Evolutionary conservation across 2,888 invertebrate genomes (phyloP).

Genomic region (Drosophila peninsularis): DNA sequence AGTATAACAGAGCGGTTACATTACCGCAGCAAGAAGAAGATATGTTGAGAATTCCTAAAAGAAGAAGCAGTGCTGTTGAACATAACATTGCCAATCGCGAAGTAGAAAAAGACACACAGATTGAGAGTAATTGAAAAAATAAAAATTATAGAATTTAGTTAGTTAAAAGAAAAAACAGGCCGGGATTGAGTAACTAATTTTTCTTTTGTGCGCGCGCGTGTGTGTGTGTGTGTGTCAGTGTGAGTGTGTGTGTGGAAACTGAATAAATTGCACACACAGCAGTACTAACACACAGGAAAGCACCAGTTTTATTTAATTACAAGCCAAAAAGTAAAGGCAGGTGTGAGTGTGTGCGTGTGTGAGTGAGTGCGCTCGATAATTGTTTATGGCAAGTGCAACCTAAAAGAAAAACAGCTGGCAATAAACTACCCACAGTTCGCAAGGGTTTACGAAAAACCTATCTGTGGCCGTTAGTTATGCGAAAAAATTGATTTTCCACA

Average conservation of each 20-base stretch:
- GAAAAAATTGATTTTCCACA: slow-evolving; percentile 78
- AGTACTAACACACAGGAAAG: slow-evolving; percentile 52
- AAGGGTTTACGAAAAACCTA: slow-evolving; percentile 35
- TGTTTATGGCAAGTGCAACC: slow-evolving; percentile 41
- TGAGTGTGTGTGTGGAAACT: slow-evolving; percentile 56
- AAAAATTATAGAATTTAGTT: slow-evolving; percentile 26
- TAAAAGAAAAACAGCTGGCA: slow-evolving; percentile 43
- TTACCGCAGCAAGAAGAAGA: slow-evolving; percentile 17
- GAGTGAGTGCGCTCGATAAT: slow-evolving; percentile 33
- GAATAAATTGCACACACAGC: slow-evolving; percentile 51
- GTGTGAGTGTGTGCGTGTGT: slow-evolving; percentile 32
- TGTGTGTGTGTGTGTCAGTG: slow-evolving; percentile 49
- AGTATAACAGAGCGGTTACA: slow-evolving; percentile 35
- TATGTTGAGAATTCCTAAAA: slow-evolving; percentile 35
- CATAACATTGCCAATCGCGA: slow-evolving; percentile 65
- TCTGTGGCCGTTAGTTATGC: slow-evolving; percentile 38
- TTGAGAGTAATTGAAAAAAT: slow-evolving; percentile 44
- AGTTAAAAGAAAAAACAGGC: slow-evolving; percentile 15
- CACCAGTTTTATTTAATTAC: slow-evolving; percentile 69
- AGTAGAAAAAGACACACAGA: slow-evolving; percentile 60
- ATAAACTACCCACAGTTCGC: slow-evolving; percentile 24
- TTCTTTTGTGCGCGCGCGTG: slow-evolving; percentile 25
- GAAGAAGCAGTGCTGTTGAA: slow-evolving; percentile 37
- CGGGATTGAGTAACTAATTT: slow-evolving; percentile 38
- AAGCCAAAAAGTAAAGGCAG: slow-evolving; percentile 44